Percentiles rank a stretch among this genome's conserved stretches.
phyloP scores from a whole-genome alignment of 2,797 vertebrate species.

The Urophycis tenuis region DNA sequence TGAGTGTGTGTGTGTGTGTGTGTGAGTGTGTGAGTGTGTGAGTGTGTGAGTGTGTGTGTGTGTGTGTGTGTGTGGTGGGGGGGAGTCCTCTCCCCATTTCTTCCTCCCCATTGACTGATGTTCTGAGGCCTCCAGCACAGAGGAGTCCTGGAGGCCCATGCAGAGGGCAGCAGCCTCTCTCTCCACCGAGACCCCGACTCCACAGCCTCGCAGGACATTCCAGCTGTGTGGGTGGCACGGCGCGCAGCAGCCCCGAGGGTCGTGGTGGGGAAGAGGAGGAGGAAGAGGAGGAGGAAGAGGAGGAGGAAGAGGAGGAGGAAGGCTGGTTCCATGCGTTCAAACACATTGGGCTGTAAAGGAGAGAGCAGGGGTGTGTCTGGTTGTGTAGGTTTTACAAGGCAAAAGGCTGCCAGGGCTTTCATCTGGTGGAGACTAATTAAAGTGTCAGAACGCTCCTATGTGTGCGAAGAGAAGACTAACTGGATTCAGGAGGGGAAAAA shows the following conservation, averaged over 20 bases:
- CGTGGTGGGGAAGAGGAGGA: too few species aligned
- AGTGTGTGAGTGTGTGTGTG: conserved; percentile 35
- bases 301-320: too few species aligned
- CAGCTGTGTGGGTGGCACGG: conserved; percentile 84
- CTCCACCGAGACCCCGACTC: conserved; percentile 65
- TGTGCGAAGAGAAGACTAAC: too few species aligned
- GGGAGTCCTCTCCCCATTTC: conserved; percentile 31
- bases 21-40: conserved; percentile 34
- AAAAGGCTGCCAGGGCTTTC: conserved; percentile 29
- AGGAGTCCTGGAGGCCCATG: conserved; percentile 7
- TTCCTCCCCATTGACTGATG: not conserved
- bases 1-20: conserved; percentile 21
- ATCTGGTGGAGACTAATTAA: too few species aligned
- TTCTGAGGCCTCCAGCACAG: not conserved
- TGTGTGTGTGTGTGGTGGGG: conserved; percentile 2
- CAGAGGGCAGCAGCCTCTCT: conserved; percentile 30
- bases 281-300: too few species aligned
- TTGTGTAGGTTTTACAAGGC: conserved; percentile 50
- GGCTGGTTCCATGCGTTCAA: too few species aligned
- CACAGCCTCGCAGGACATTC: conserved; percentile 85
- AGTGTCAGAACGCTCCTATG: too few species aligned
- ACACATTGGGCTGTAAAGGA: too few species aligned
- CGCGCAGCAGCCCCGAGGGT: conserved; percentile 22
- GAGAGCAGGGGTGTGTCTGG: conserved; percentile 68
- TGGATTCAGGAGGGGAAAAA: too few species aligned